Conservation (phyloP, 1,140 invertebrate genomes). For the Drosophila insularis region DNA sequence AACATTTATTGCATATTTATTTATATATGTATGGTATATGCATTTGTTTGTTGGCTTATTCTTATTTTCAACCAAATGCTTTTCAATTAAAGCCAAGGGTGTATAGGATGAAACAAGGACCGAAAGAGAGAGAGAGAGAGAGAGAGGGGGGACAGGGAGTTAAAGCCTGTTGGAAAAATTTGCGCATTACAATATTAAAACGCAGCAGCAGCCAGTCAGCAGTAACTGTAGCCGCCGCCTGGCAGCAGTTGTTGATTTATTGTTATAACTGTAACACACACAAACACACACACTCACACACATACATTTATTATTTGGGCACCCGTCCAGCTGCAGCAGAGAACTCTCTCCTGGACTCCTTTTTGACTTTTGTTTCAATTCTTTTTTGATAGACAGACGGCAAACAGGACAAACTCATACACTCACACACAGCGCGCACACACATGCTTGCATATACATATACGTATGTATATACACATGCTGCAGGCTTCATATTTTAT, state of each 20-base stretch:
- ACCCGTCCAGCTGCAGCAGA: constrained; percentile 23
- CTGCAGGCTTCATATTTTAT: constrained; percentile 71
- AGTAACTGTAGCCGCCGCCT: constrained; percentile 47
- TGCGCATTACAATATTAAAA: constrained; percentile 79
- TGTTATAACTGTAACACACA: constrained; percentile 70
- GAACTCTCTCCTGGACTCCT: constrained; percentile 35
- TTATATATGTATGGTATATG: neutral
- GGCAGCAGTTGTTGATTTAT: constrained; percentile 77
- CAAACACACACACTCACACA: constrained; percentile 20
- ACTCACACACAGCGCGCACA: constrained; percentile 33
- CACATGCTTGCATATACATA: neutral
- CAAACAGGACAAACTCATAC: constrained; percentile 64
- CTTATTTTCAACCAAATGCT: constrained; percentile 50
- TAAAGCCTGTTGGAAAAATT: constrained; percentile 60
- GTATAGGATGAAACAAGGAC: neutral
- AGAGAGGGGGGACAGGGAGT: neutral
- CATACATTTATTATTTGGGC: constrained; percentile 44
- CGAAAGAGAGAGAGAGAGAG: constrained; percentile 7
- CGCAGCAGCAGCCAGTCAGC: constrained; percentile 50
- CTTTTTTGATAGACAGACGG: constrained; percentile 75
- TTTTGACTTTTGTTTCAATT: constrained; percentile 75
- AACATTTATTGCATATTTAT: constrained; percentile 33
- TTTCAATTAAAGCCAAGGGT: constrained; percentile 62
- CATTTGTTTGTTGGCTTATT: constrained; percentile 7
- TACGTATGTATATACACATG: neutral